Conservation (phyloP, 2,888 invertebrate species). For the Dinocampus coccinellae region DNA sequence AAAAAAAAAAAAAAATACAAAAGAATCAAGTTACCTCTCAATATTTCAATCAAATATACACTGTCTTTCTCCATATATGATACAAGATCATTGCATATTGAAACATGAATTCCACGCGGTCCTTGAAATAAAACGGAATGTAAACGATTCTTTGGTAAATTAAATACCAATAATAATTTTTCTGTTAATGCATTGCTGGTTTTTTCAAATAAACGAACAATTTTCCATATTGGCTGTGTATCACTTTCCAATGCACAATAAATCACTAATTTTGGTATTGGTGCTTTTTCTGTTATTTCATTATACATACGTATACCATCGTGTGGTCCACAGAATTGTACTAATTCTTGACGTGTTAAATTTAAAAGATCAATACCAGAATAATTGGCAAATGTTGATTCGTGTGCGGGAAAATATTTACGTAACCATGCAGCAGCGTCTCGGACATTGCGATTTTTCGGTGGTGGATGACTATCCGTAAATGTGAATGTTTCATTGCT, state of each 20-base stretch:
- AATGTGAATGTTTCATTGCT: background rate
- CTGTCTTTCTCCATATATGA: conserved; percentile 86
- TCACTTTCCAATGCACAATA: conserved; percentile 82
- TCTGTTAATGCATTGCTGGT: conserved; percentile 58
- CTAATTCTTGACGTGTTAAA: conserved; percentile 90
- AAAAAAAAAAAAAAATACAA: background rate
- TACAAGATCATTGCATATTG: conserved; percentile 88
- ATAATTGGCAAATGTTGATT: conserved; percentile 85
- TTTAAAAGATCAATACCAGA: conserved; percentile 91
- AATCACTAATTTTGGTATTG: conserved; percentile 84
- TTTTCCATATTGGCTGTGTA: conserved; percentile 79
- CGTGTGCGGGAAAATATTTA: conserved; percentile 79
- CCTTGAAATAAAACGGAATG: conserved; percentile 80
- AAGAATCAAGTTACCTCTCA: conserved; percentile 66
- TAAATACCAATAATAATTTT: conserved; percentile 62
- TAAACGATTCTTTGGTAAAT: conserved; percentile 58
- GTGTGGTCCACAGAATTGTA: conserved; percentile 93
- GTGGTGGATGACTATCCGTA: background rate
- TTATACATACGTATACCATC: conserved; percentile 95
- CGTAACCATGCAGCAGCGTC: background rate
- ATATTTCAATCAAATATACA: conserved; percentile 76
- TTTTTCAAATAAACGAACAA: conserved; percentile 78
- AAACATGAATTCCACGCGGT: conserved; percentile 86
- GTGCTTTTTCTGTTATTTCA: conserved; percentile 83
- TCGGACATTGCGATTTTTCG: background rate